A percentile compares a stretch with the other conserved stretches of the same genome.
Evolutionary conservation across 2,113 vertebrate genomes (phyloP).

Genomic region (Sinocyclocheilus grahami): DNA sequence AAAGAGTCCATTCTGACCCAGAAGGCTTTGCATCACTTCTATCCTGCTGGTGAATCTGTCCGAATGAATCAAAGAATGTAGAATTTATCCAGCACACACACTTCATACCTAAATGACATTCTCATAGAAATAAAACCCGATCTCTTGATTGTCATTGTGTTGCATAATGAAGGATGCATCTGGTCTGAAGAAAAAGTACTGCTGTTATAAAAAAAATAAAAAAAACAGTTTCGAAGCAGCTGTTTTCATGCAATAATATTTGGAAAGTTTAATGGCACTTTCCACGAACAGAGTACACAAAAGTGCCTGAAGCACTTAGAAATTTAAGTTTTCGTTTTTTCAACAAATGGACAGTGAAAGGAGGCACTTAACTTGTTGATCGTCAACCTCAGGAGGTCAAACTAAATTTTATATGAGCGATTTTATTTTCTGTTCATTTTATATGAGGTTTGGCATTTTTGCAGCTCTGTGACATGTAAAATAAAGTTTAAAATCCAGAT

Average conservation of each 20-base stretch:
- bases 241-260: slow-evolving; percentile 31
- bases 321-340: slow-evolving; percentile 1
- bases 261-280: slow-evolving; percentile 24
- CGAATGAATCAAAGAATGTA: slow-evolving; percentile 9
- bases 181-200: neutral
- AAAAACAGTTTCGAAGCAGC: slow-evolving; percentile 17
- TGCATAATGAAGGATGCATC: slow-evolving; percentile 29
- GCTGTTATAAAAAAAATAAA: slow-evolving; percentile 1
- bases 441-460: neutral
- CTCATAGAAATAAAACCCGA: neutral
- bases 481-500: neutral
- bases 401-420: neutral
- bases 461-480: neutral
- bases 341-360: slow-evolving; percentile 14
- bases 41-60: slow-evolving; percentile 24
- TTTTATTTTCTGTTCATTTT: neutral
- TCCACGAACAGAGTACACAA: slow-evolving; percentile 22
- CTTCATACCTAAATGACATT: neutral
- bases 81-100: neutral
- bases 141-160: slow-evolving; percentile 24
- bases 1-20: slow-evolving; percentile 4
- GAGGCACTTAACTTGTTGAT: slow-evolving; percentile 22
- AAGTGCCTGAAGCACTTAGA: neutral
- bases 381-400: neutral
- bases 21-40: slow-evolving; percentile 25